Base-by-base conservation (phyloP, 2,797 vertebrate genomes). In the Salarias fasciatus region DNA sequence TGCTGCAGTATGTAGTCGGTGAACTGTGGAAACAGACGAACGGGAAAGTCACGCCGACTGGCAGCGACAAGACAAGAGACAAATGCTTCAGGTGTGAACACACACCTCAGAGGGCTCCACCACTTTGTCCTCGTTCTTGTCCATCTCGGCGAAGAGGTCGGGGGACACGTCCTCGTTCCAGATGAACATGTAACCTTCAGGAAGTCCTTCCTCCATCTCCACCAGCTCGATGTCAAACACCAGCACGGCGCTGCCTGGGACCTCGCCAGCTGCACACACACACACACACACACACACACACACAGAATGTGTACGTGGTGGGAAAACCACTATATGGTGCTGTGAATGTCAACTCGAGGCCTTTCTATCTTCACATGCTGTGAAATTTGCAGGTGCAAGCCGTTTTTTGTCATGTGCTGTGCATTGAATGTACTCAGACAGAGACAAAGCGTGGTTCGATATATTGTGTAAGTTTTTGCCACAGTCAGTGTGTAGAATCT, bases 181-280 rank as follows among this genome's bases (percentile, higher is more conserved):
- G 46, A 99, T 87, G 75, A 99, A 99, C 97, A 99, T 99, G 91
- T 99, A 99, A 11, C 98, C 98, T 14, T 99, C 98, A 0, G 98
- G 98, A 61, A 99, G 94, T 37, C 97, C 98, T 0, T 96, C 93
- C 81, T 97, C 95, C 58, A 98, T 75, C 3, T 95, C 95, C 6
- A 96, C 67, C 82, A 99, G 80, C 77, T 99, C 97, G 0, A 99
- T 91, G 69, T 98, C 94, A 0, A 99, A 99, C 67, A 96, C 90
- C 68, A 99, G 77, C 37, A 99, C 98, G 0, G 98, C 98, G 7
- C 98, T 99, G 11, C 96, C 96, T 0, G 97, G 98, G 5, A 99
- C 98, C 72, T 99, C 96, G 48, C 92, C 94, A 50, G 93, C 98
- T 99, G 74, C 11, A 50, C 6, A 55, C 5, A 67, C 38, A 56